A percentile compares a stretch with the other conserved stretches of the same genome.
These are phyloP conservation scores for Chaenocephalus aceratus DNA, from an alignment of 2,113 vertebrate species.

Conservation along the genomic window DNA sequence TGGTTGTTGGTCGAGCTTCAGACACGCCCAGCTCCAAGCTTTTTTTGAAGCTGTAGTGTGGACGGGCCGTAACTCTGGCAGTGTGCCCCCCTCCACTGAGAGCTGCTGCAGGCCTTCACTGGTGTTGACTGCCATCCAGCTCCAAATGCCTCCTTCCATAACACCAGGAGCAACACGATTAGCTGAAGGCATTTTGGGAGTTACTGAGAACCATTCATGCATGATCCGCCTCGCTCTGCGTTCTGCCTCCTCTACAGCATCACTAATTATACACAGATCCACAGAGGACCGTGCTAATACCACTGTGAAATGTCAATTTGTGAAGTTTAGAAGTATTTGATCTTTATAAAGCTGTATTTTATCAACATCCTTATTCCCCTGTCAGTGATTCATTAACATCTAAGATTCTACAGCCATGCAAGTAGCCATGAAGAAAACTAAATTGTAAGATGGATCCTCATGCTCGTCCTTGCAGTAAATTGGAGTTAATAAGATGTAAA, in stretches of 20 bases:
- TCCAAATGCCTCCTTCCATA: conserved; percentile 22
- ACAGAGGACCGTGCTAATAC: background rate
- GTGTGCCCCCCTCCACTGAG: background rate
- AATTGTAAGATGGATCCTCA: background rate
- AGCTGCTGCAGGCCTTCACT: conserved; percentile 8
- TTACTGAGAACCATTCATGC: background rate
- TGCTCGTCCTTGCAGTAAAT: background rate
- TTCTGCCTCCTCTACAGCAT: background rate
- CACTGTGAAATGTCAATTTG: conserved; percentile 16
- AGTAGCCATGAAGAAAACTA: background rate
- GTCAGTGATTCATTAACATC: background rate
- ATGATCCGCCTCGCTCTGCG: background rate
- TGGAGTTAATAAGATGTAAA: too few relatives aligned
- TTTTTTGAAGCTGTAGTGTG: too few relatives aligned
- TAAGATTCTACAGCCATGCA: background rate
- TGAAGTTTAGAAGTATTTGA: background rate
- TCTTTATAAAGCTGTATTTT: background rate
- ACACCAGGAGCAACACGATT: conserved; percentile 5
- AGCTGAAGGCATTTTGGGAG: conserved; percentile 1
- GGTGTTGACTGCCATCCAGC: conserved; percentile 2
- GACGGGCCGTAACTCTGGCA: background rate
- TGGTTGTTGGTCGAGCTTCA: too few relatives aligned
- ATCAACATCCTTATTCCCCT: background rate
- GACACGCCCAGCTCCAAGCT: too few relatives aligned
- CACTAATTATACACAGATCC: conserved; percentile 3